Base-by-base conservation (phyloP, 2,113 vertebrate species). In the Oreochromis tanganicae region DNA sequence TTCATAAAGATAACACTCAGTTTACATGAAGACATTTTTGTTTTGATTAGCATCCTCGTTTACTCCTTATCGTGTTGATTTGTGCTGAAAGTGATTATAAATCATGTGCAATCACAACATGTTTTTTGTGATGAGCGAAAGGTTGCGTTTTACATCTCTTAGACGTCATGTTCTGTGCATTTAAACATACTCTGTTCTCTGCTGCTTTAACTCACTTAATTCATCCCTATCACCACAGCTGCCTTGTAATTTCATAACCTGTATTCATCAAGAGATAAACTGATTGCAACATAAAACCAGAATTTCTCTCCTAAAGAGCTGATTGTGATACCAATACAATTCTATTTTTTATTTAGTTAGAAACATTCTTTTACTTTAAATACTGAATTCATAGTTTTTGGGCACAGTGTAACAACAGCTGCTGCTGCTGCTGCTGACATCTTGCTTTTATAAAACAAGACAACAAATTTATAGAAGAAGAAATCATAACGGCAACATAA, bases 31-130 rank as follows among this genome's bases (percentile, higher is more conserved):
- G 19, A 48, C 38, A 11, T 80, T 89, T 92, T 38, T 79, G 46
- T 81, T 90, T 84, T 88, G 43, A 88, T 89, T 87, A 75, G 16
- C 34, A 8, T 83, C 84, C 84, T 46, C 82, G 52, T 78, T 84
- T 86, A 85, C 43, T 5, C 41, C 1, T 24, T 81, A 85, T 87
- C 63, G 2, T 55, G 66, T 81, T 87, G 56, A 82, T 90, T 85
- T 87, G 21, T 75, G 87, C 83, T 59, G 50, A 89, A 91, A 95
- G 82, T 85, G 71, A 73, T 63, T 21, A 4, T 52, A 80, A 93
- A 91, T 83, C 57, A 88, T 32, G 63, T 32, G 59, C 83, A 87
- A 83, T 90, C 90, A 81, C 32, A 36, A 55, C 66, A 4, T 38
- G 57, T 84, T 48, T 73, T 56, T 48, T n/a, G 68, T 61, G 79